These are phyloP conservation scores for Mactromeris polynyma DNA, from an alignment of 2,888 invertebrate genomes.

Conservation along the genomic window DNA sequence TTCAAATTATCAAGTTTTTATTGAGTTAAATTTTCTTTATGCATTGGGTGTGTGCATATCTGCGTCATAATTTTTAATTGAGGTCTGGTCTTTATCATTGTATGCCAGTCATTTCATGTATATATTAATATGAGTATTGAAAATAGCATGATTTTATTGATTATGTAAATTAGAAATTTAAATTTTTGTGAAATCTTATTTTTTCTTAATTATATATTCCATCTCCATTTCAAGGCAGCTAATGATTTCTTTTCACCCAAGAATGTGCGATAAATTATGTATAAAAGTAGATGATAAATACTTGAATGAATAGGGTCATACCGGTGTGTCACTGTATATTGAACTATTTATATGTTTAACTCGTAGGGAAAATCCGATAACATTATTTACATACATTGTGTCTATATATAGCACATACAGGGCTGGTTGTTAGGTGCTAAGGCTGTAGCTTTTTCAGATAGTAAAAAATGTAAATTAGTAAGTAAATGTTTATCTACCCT, in stretches of 20 bases:
- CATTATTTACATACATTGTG: constrained; percentile 41
- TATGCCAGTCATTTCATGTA: background rate
- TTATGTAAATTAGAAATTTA: background rate
- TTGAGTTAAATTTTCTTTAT: too few relatives aligned
- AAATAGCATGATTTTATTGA: background rate
- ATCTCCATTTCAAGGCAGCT: constrained; percentile 1
- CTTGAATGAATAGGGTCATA: background rate
- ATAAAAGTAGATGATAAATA: background rate
- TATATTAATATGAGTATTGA: background rate
- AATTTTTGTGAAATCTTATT: background rate
- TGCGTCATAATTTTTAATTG: too few relatives aligned
- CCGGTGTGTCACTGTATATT: constrained; percentile 7
- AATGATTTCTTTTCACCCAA: background rate
- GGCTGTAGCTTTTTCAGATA: background rate
- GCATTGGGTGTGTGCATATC: too few relatives aligned
- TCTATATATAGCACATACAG: constrained; percentile 51
- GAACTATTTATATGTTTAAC: constrained; percentile 35
- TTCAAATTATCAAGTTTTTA: too few relatives aligned
- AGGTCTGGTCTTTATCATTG: background rate
- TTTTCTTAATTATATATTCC: background rate
- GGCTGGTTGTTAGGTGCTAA: constrained; percentile 48
- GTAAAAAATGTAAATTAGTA: background rate
- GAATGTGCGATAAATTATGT: constrained; percentile 18
- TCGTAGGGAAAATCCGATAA: constrained; percentile 41
- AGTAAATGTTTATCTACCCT: background rate